A percentile compares a stretch with the other conserved stretches of the same genome.
phyloP scores from a whole-genome alignment of 2,888 invertebrate genomes.

The Drosophila incognita region DNA sequence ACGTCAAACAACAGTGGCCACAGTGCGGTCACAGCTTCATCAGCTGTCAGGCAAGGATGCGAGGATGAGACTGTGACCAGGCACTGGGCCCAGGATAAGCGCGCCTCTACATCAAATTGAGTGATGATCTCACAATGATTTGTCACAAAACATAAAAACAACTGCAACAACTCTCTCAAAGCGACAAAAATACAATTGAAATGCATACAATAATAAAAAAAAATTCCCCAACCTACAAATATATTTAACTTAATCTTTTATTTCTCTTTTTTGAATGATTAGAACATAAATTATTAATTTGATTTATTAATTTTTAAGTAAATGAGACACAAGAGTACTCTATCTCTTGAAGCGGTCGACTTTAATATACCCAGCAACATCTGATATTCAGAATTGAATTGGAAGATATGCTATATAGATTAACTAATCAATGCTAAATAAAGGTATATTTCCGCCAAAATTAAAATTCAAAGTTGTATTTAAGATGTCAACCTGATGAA shows the following conservation, averaged over 20 bases:
- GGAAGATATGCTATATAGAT: too few species aligned
- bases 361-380: not conserved
- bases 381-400: not conserved
- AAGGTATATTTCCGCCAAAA: not conserved
- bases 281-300: not conserved
- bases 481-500: not conserved
- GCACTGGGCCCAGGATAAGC: conserved; percentile 45
- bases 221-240: not conserved
- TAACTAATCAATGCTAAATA: too few species aligned
- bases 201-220: not conserved
- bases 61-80: conserved; percentile 2
- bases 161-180: conserved; percentile 18
- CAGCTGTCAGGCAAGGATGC: conserved; percentile 57
- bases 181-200: conserved; percentile 9
- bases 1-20: conserved; percentile 65
- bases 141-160: conserved; percentile 56
- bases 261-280: not conserved
- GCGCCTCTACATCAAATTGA: conserved; percentile 72
- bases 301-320: not conserved
- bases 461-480: not conserved
- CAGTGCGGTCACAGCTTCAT: conserved; percentile 63
- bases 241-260: not conserved
- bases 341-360: not conserved
- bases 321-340: not conserved
- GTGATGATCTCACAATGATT: conserved; percentile 76